A percentile compares a stretch with the other conserved stretches of the same genome.
phyloP scores from a whole-genome alignment of 1,140 invertebrate species.

The Phymastichus coffea region DNA sequence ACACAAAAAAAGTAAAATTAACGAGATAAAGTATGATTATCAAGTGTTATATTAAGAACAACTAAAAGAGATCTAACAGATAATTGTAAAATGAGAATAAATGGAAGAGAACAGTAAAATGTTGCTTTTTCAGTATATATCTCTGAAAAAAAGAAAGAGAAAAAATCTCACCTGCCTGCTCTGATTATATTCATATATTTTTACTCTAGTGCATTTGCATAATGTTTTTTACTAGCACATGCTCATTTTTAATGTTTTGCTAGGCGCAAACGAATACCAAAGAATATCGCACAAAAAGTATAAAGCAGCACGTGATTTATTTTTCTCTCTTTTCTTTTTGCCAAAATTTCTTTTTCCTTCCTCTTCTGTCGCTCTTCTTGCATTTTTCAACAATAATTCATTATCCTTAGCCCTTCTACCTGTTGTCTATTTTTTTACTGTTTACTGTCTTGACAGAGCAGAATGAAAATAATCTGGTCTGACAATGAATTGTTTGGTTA shows the following conservation, averaged over 20 bases:
- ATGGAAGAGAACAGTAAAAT: constrained; percentile 13
- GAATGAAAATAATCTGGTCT: too few relatives aligned
- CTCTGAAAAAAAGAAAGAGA: constrained; percentile 7
- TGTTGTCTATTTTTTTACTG: background rate
- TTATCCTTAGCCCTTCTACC: background rate
- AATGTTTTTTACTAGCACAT: too few relatives aligned
- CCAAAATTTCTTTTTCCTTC: background rate
- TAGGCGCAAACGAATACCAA: too few relatives aligned
- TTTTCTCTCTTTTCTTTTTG: constrained; percentile 15
- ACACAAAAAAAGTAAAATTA: background rate
- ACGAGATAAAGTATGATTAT: constrained; percentile 6
- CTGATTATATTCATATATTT: too few relatives aligned
- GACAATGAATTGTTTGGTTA: too few relatives aligned
- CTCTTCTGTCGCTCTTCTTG: constrained; percentile 2
- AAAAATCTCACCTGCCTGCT: constrained; percentile 12
- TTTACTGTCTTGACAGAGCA: too few relatives aligned
- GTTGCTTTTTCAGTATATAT: constrained; percentile 4
- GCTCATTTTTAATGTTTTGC: too few relatives aligned
- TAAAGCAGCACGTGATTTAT: constrained; percentile 8
- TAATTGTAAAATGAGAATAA: constrained; percentile 38
- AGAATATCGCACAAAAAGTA: constrained; percentile 27
- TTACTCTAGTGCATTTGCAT: too few relatives aligned
- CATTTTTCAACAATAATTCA: constrained; percentile 8
- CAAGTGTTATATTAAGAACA: constrained; percentile 10
- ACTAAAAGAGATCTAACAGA: constrained; percentile 7